Evolutionary conservation across 2,888 invertebrate species (phyloP).

Genomic region (Cantharis nigra): DNA sequence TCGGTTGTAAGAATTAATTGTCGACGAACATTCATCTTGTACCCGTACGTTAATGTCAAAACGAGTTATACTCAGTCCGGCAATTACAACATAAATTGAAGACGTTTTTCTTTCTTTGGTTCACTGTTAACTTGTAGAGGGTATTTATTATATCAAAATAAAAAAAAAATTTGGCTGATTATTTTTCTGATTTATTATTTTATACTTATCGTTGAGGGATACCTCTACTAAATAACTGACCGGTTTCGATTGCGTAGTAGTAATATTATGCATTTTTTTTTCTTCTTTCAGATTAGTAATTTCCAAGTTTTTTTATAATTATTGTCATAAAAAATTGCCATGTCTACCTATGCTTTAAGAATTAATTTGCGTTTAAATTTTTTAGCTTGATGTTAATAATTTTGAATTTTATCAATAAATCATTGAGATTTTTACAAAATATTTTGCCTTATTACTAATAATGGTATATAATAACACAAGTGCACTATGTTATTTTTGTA

Average conservation of each 20-base stretch:
- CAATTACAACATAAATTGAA: conserved; percentile 48
- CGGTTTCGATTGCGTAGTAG: neutral
- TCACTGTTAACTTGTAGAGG: conserved; percentile 36
- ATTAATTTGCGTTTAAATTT: neutral
- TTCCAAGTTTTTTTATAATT: neutral
- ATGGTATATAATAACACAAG: conserved; percentile 44
- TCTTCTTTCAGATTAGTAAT: neutral
- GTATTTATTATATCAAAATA: conserved; percentile 43
- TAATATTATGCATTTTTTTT: neutral
- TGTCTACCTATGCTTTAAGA: neutral
- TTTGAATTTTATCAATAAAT: conserved; percentile 16
- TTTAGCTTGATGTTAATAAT: neutral
- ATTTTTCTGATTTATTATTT: conserved; percentile 47
- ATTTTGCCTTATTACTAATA: conserved; percentile 35
- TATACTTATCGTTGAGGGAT: conserved; percentile 32
- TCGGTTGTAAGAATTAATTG: conserved; percentile 51
- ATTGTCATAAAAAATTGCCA: neutral
- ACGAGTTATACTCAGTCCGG: conserved; percentile 44
- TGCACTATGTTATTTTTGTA: conserved; percentile 40
- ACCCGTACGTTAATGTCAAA: conserved; percentile 48
- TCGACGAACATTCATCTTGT: conserved; percentile 49
- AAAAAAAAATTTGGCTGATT: conserved; percentile 45
- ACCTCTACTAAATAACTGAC: neutral
- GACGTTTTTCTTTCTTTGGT: conserved; percentile 41
- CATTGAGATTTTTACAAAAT: conserved; percentile 22